Evolutionary conservation across 2,113 vertebrate species (phyloP).

Genomic region (Prunella himalayana): DNA sequence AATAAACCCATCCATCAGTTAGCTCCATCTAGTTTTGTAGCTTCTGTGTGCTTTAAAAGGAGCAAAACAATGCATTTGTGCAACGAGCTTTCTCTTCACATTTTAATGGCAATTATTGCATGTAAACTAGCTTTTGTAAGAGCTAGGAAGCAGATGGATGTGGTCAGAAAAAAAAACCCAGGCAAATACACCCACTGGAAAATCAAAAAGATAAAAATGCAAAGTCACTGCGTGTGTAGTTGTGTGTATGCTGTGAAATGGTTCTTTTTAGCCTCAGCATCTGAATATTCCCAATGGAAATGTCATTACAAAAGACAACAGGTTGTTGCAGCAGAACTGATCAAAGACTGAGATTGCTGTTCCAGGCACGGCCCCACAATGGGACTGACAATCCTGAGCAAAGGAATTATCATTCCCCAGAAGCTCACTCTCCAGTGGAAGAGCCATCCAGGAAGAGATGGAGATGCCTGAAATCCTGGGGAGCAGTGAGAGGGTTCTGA

Average conservation of each 20-base stretch:
- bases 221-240: conserved; percentile 44
- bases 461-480: background rate
- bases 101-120: conserved; percentile 55
- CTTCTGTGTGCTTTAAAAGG: background rate
- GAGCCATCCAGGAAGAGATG: background rate
- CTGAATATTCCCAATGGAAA: conserved; percentile 51
- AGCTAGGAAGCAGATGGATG: conserved; percentile 38
- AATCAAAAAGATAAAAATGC: conserved; percentile 62
- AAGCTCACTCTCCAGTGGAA: background rate
- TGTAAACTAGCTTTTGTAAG: conserved; percentile 27
- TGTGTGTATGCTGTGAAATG: conserved; percentile 10
- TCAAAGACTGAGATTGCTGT: conserved; percentile 8
- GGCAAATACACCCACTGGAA: conserved; percentile 45
- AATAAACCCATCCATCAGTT: conserved; percentile 21
- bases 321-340: conserved; percentile 46
- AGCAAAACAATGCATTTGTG: background rate
- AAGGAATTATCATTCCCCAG: background rate
- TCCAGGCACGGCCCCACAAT: background rate
- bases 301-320: conserved; percentile 38
- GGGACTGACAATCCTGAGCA: background rate
- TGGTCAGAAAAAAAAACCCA: conserved; percentile 19
- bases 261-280: conserved; percentile 22
- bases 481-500: background rate
- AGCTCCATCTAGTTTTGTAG: background rate
- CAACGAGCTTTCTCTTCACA: background rate